Conservation (phyloP, 2,113 vertebrate species). For the Martes martes region DNA sequence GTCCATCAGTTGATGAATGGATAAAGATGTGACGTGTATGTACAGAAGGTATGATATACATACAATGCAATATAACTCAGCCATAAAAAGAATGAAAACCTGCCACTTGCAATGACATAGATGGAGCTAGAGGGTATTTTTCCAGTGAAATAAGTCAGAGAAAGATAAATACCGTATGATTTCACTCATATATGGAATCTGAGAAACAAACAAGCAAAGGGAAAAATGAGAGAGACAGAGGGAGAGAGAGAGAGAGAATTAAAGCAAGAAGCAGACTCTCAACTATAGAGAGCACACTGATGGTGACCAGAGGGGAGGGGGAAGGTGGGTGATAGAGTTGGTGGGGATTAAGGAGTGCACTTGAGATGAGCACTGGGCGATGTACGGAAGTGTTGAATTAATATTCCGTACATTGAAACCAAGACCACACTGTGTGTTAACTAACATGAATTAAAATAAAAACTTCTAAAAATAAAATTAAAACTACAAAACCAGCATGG, state of each 20-base stretch:
- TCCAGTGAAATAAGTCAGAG: neutral
- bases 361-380: neutral
- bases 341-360: neutral
- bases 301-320: neutral
- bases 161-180: neutral
- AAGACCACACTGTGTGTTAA: neutral
- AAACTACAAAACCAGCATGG: neutral
- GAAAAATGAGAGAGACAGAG: neutral
- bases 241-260: neutral
- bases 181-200: neutral
- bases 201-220: neutral
- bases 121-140: neutral
- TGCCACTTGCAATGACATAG: neutral
- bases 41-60: too few species aligned
- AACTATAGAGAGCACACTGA: neutral
- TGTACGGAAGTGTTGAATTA: neutral
- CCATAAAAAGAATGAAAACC: neutral
- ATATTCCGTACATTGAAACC: neutral
- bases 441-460: neutral
- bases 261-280: neutral
- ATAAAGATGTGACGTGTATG: too few species aligned
- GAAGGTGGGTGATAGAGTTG: neutral
- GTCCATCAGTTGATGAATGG: neutral
- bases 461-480: neutral
- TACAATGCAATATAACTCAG: neutral